Evolutionary conservation across 2,113 vertebrate species (phyloP).

Genomic region (Barbus barbus): DNA sequence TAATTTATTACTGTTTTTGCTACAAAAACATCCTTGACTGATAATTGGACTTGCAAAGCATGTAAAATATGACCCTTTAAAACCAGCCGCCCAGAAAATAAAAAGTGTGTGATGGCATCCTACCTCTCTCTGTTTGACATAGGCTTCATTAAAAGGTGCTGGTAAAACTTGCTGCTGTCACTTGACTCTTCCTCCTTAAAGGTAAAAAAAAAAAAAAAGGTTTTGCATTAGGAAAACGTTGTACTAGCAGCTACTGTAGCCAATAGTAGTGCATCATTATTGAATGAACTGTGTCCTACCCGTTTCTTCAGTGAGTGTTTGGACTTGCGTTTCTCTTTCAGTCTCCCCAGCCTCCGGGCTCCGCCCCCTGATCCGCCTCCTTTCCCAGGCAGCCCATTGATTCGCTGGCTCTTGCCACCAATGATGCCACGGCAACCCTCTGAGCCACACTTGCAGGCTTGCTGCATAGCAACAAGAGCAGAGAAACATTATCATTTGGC

Average conservation of each 20-base stretch:
- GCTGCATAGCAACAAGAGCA: slow-evolving; percentile 70
- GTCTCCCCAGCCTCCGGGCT: slow-evolving; percentile 82
- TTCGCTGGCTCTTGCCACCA: slow-evolving; percentile 92
- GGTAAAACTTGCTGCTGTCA: slow-evolving; percentile 85
- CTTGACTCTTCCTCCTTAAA: slow-evolving; percentile 80
- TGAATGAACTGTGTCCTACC: slow-evolving; percentile 70
- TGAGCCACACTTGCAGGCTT: slow-evolving; percentile 94
- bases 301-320: slow-evolving; percentile 98
- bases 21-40: neutral
- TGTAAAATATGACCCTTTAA: neutral
- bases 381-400: slow-evolving; percentile 88
- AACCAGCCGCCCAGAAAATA: too few relatives aligned
- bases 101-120: neutral
- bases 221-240: neutral
- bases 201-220: neutral
- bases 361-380: slow-evolving; percentile 73
- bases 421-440: slow-evolving; percentile 98
- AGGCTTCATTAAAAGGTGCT: slow-evolving; percentile 95
- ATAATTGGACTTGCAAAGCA: too few relatives aligned
- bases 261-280: too few relatives aligned
- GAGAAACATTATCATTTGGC: slow-evolving; percentile 2
- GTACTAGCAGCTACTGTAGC: neutral
- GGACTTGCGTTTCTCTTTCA: slow-evolving; percentile 97
- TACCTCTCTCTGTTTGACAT: slow-evolving; percentile 99
- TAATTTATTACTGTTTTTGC: neutral